A percentile compares a stretch with the other conserved stretches of the same genome.
Evolutionary conservation across 2,113 vertebrate genomes (phyloP).

Genomic region (Vombatus ursinus): DNA sequence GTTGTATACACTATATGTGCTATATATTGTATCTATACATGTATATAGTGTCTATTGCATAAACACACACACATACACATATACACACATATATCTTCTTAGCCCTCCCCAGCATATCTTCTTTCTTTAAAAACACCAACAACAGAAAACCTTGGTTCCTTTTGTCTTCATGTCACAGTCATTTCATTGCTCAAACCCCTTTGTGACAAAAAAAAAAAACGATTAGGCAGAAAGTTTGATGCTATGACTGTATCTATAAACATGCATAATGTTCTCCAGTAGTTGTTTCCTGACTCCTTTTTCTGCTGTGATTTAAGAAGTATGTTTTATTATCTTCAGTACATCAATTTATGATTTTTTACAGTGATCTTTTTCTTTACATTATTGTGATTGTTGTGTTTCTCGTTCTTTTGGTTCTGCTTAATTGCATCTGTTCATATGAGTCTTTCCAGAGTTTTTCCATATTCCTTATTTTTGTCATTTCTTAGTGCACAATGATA

Average conservation of each 20-base stretch:
- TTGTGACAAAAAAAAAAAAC: background rate
- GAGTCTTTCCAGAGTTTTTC: background rate
- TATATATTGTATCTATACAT: background rate
- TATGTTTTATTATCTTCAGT: background rate
- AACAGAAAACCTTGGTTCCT: background rate
- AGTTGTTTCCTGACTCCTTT: background rate
- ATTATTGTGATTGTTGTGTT: background rate
- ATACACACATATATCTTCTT: background rate
- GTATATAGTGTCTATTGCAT: background rate
- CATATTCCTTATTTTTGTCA: background rate
- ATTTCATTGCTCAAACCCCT: background rate
- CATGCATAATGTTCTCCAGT: background rate
- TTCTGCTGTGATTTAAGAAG: background rate
- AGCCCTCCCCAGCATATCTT: background rate
- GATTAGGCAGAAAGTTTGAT: background rate
- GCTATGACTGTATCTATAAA: too few species aligned
- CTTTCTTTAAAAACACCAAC: background rate
- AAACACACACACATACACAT: too few species aligned
- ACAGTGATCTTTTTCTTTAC: background rate
- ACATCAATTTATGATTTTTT: background rate
- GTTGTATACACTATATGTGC: too few species aligned
- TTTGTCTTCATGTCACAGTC: background rate
- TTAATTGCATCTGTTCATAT: background rate
- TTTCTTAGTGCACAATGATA: background rate
- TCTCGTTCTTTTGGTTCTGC: background rate